These are phyloP conservation scores for Strigamia transsilvanica DNA, from an alignment of 2,888 invertebrate genomes.

Conservation along the genomic window DNA sequence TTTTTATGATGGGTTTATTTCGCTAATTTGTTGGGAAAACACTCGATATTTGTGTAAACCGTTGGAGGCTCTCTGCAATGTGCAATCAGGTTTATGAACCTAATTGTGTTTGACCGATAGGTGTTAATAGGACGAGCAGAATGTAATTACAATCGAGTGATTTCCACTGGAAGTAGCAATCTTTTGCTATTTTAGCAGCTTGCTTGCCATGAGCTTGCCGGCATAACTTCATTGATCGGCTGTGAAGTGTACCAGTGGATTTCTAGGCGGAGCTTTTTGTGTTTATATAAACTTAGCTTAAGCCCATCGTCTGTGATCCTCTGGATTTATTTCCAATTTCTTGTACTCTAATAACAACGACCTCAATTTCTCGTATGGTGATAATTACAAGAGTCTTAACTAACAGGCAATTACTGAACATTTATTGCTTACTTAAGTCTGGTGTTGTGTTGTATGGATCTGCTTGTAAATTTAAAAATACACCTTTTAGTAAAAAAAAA, in stretches of 20 bases:
- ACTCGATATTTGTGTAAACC: background rate
- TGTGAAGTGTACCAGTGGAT: background rate
- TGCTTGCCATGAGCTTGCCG: background rate
- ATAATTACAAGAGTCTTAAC: background rate
- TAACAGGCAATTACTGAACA: background rate
- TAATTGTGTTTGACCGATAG: constrained; percentile 34
- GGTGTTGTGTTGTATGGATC: background rate
- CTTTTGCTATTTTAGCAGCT: constrained; percentile 1
- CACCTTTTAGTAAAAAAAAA: background rate
- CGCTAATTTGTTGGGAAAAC: background rate
- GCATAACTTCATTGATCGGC: constrained; percentile 36
- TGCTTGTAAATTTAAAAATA: background rate
- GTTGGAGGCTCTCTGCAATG: background rate
- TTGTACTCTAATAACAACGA: background rate
- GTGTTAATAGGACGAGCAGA: constrained; percentile 31
- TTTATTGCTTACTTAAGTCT: constrained; percentile 16
- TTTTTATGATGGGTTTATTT: background rate
- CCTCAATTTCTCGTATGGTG: background rate
- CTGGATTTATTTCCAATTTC: constrained; percentile 23
- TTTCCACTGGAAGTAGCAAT: constrained; percentile 14
- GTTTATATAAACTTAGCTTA: background rate
- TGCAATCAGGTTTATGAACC: constrained; percentile 1
- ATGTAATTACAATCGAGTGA: constrained; percentile 9
- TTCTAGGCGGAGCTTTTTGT: constrained; percentile 5
- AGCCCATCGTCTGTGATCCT: background rate